phyloP scores from a whole-genome alignment of 2,113 vertebrate genomes.

The Calcarius ornatus region DNA sequence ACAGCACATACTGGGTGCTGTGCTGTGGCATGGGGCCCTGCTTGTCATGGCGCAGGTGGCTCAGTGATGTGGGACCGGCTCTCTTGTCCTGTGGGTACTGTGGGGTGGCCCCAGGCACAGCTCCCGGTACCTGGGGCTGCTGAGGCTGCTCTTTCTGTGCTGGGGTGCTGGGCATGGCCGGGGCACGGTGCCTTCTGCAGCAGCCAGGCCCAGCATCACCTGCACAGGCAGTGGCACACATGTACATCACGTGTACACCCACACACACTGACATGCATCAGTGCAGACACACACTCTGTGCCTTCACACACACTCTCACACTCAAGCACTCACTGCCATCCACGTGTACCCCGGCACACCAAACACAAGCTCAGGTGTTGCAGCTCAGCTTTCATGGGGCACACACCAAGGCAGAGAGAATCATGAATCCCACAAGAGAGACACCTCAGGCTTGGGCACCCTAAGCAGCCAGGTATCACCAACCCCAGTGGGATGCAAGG shows the following conservation, averaged over 20 bases:
- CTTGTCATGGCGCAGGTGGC: neutral
- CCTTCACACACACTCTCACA: no score
- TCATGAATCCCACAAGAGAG: neutral
- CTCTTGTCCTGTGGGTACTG: neutral
- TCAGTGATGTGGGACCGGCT: neutral
- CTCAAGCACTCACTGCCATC: neutral
- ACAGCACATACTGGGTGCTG: neutral
- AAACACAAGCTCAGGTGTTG: neutral
- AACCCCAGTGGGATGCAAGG: neutral
- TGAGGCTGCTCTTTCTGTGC: fast-evolving
- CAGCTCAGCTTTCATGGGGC: neutral
- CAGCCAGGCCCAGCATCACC: fast-evolving
- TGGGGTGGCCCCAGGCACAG: neutral
- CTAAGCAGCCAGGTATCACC: neutral
- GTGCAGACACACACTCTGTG: neutral
- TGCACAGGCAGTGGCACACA: neutral
- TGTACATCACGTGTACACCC: neutral
- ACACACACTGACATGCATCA: neutral
- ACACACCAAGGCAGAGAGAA: neutral
- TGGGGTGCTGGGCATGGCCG: neutral
- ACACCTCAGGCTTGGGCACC: fast-evolving
- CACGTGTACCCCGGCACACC: fast-evolving
- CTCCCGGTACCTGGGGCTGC: neutral
- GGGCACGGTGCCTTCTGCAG: neutral
- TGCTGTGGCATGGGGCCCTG: neutral